These are phyloP conservation scores for Molothrus aeneus DNA, from an alignment of 2,797 vertebrate species.

Conservation along the genomic window DNA sequence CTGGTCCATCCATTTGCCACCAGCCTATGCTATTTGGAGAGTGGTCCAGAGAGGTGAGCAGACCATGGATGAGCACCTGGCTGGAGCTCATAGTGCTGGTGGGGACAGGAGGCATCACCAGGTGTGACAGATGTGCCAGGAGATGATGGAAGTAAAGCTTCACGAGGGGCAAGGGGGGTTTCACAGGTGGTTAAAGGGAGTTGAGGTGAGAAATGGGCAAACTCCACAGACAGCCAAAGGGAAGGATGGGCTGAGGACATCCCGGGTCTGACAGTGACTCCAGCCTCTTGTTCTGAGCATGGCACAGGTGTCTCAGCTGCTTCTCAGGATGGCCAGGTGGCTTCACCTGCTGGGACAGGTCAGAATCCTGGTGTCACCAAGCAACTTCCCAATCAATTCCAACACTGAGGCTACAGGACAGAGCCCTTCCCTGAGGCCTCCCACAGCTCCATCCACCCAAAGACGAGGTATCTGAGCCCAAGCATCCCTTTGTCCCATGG, in stretches of 20 bases:
- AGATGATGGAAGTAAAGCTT: background rate
- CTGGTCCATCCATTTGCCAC: background rate
- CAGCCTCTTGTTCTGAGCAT: background rate
- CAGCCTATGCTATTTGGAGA: background rate
- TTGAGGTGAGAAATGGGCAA: accelerated
- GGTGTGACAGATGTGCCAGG: background rate
- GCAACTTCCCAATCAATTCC: background rate
- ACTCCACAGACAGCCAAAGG: background rate
- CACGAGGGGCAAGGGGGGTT: accelerated
- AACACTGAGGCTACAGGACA: background rate
- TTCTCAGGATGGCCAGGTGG: background rate
- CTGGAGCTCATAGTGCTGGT: background rate
- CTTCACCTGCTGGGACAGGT: background rate
- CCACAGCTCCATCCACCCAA: background rate
- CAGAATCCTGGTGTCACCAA: background rate
- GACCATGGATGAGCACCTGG: background rate
- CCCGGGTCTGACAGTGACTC: background rate
- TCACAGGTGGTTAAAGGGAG: background rate
- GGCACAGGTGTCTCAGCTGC: background rate
- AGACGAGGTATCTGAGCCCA: background rate
- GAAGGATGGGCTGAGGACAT: background rate
- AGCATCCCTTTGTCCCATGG: background rate
- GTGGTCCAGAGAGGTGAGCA: background rate
- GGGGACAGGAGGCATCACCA: background rate
- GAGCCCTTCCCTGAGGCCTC: background rate